Conservation (phyloP, 2,888 invertebrate genomes). For the Sphaeridia pumilis region DNA sequence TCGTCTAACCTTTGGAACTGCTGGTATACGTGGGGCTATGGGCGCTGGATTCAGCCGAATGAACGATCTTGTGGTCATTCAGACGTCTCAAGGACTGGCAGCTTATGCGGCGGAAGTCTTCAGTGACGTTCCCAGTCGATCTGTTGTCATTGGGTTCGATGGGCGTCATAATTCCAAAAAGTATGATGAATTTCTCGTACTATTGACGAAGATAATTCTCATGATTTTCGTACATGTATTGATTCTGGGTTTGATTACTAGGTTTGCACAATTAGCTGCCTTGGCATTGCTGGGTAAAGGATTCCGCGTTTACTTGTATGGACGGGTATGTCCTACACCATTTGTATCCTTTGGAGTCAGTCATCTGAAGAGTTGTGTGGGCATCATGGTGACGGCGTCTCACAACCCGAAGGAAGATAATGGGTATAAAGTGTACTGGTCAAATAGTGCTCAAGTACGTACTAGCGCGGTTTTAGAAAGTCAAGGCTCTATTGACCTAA, state of each 20-base stretch:
- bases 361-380: slow-evolving; percentile 61
- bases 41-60: slow-evolving; percentile 82
- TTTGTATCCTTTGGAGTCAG: slow-evolving; percentile 78
- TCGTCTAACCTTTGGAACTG: slow-evolving; percentile 80
- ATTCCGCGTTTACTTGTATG: slow-evolving; percentile 69
- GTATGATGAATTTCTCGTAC: too few species aligned
- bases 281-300: slow-evolving; percentile 64
- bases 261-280: slow-evolving; percentile 80
- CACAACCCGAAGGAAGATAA: slow-evolving; percentile 94
- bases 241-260: slow-evolving; percentile 38
- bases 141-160: slow-evolving; percentile 78
- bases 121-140: slow-evolving; percentile 1
- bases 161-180: slow-evolving; percentile 82
- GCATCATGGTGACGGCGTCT: slow-evolving; percentile 90
- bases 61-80: slow-evolving; percentile 89
- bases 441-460: slow-evolving; percentile 71
- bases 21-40: slow-evolving; percentile 85
- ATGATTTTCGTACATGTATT: too few species aligned
- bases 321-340: slow-evolving; percentile 76
- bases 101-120: slow-evolving; percentile 57
- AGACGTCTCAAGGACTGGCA: slow-evolving; percentile 82
- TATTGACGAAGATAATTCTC: too few species aligned
- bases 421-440: slow-evolving; percentile 96
- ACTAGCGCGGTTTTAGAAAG: too few species aligned
- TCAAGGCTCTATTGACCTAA: too few species aligned